Evolutionary conservation across 2,797 vertebrate species (phyloP), one percentile per base, ranked within the genome.

Genomic region (Merluccius polli): DNA sequence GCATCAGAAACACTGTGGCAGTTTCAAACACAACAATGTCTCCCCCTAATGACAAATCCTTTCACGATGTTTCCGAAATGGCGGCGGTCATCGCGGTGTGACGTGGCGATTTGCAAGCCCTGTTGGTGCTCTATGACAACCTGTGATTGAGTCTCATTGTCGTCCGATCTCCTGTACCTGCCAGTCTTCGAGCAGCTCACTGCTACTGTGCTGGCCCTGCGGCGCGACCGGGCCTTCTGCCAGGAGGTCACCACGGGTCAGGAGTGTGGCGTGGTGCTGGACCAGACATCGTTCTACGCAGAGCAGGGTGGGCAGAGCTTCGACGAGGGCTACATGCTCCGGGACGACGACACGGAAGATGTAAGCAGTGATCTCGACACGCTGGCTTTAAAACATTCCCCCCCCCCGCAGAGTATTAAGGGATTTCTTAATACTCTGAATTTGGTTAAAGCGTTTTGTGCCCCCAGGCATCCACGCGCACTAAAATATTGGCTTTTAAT

Each of bases 281-380:
- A 99, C 90, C 91, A 80, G 86, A 99, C 97, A 31, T 95, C 96
- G 69, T 99, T 99, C 92, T 99, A 99, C 1, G 98, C 98, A 0
- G 98, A 99, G 90, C 98, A 99, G 92, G 98, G 98, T 0, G 98
- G 98, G 1, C 98, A 99, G 95, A 97, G 94, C 72, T 98, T 93
- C 0, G 98, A 99, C 0, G 95, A 97, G 88, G 98, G 98, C 80
- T 99, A 96, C 93, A 91, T 99, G 90, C 93, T 98, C 12, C 93
- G 94, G 81, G 94, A 95, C 15, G 94, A 99, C 0, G 96, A 97
- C 87, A 83, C 89, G 0, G 97, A 97, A 15, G 98, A 99, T 15
- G 98, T 99, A 87, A 94, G 97, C 52, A 1, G 11, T 31, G 67
- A 10, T 32, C 7, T 27, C 59, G 12, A 65, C 59, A 27, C 24